Evolutionary conservation across 2,113 vertebrate species (phyloP), one percentile per base, ranked within the genome.

Genomic region (Hippocampus zosterae): DNA sequence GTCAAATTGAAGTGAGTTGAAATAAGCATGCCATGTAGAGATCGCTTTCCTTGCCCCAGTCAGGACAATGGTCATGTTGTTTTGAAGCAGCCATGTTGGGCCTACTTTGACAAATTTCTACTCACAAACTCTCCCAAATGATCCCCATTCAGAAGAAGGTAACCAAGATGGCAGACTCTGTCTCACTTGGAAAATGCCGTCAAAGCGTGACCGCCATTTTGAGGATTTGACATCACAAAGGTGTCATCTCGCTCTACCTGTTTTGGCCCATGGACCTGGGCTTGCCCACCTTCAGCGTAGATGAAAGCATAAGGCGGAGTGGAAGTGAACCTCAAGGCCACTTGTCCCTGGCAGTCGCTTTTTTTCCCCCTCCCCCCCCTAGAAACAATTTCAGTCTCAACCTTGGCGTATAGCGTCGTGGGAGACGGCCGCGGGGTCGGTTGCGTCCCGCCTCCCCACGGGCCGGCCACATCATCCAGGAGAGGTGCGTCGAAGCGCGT

Each of bases 401-500:
- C 88, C 88, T 87, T 81, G 84, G 84, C 16, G 6, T 33, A 60
- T 67, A 65, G 75, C 76, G 66, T 81, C 66, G 56, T 81, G 88
- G 85, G 86, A 88, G 81, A 85, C 79, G 76, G 60, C 68, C 50
- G 2, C 66, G 6, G 73, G 72, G 84, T 84, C 80, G 83, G 83
- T 87, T 87, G 85, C 83, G 76, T 5, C 76, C 75, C 0, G 60
- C 74, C 82, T 90, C 88, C 86, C 87, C 61, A 75, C 75, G 83
- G 87, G 86, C 79, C 65, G 73, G 64, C 0, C 46, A 81, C 79
- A 85, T 85, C 80, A 85, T 84, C 77, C 73, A 81, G 73, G 79
- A 84, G 84, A 87, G 83, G 87, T 89, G 87, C 85, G 80, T 80
- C 74, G 75, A 80, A 80, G 82, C 77, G 86, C 84, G 87, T 80